Evolutionary conservation across 2,797 vertebrate species (phyloP), one percentile per base, ranked within the genome.

Genomic region (Odontamblyopus lacepedii): DNA sequence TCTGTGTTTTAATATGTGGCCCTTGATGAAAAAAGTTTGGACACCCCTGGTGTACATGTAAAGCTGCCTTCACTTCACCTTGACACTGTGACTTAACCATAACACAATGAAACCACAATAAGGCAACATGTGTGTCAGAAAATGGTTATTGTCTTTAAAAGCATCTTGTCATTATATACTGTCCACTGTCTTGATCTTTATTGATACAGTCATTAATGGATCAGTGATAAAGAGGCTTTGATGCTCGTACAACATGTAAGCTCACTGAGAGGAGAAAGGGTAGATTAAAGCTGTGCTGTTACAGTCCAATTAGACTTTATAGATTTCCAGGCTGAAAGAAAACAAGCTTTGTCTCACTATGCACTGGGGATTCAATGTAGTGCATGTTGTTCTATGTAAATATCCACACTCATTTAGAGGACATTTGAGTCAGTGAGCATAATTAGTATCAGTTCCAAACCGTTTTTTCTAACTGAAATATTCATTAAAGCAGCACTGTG

Each of bases 181-280:
- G 30, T 55, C 16, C 78, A 72, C 75, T 4, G 1, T 59, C 71
- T 15, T 30, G n/a, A 30, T 67, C 32, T 71, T 69, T 72, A 70
- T 63, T 77, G 76, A 76, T 71, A 73, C 66, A 75, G 73, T 84
- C 69, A 81, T 78, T 77, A 71, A 74, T 55, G 69, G 68, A 73
- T 76, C 65, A 48, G 66, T 75, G 81, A 85, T 83, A 78, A 84
- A 86, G 56, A 71, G 56, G 19, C 59, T 60, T 67, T 65, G 57
- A 51, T 48, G 27, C 30, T 53, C 60, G 63, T 73, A 32, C 55
- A 57, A 56, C 73, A 79, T 74, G 74, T 62, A 69, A 53, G 19
- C 70, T 70, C 44, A 27, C 61, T 67, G 62, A 72, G 67, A 69
- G 55, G 51, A 74, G 13, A 38, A 41, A 77, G 16, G 75, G 73